phyloP scores from a whole-genome alignment of 2,113 vertebrate species.

The Lates calcarifer region DNA sequence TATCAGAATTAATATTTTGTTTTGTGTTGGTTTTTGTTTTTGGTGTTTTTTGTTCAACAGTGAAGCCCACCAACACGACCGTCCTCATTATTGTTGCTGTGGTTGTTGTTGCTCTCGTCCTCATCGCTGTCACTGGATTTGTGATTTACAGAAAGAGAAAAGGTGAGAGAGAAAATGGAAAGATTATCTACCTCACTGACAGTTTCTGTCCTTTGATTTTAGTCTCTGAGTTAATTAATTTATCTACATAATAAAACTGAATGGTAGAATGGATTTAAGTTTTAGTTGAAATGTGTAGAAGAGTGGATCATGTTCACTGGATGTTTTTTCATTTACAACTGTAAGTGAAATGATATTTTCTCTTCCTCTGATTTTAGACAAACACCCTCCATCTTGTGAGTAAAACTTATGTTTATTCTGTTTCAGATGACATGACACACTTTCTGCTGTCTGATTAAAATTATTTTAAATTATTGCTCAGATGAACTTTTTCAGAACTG shows the following conservation, averaged over 20 bases:
- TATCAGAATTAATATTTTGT: not conserved
- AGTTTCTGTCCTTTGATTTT: too few relatives aligned
- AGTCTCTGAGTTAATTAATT: too few relatives aligned
- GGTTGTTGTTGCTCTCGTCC: not conserved
- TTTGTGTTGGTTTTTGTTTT: too few relatives aligned
- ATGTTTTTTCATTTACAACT: not conserved
- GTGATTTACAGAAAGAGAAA: not conserved
- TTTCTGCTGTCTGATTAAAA: too few relatives aligned
- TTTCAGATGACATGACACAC: not conserved
- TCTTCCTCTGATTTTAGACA: not conserved
- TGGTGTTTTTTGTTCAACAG: not conserved
- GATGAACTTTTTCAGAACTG: not conserved
- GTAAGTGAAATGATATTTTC: not conserved
- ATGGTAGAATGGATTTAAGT: too few relatives aligned
- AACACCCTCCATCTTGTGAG: too few relatives aligned
- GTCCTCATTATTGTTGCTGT: not conserved
- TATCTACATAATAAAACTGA: too few relatives aligned
- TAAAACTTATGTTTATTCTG: not conserved
- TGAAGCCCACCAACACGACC: not conserved
- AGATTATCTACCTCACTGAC: not conserved
- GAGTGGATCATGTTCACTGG: too few relatives aligned
- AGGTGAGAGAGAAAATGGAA: not conserved
- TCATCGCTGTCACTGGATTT: not conserved
- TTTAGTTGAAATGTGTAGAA: too few relatives aligned
- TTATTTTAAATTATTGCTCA: too few relatives aligned